A percentile compares a stretch with the other conserved stretches of the same genome.
Conservation (phyloP, 2,113 vertebrate genomes). For the Nycticryphes semicollaris region DNA sequence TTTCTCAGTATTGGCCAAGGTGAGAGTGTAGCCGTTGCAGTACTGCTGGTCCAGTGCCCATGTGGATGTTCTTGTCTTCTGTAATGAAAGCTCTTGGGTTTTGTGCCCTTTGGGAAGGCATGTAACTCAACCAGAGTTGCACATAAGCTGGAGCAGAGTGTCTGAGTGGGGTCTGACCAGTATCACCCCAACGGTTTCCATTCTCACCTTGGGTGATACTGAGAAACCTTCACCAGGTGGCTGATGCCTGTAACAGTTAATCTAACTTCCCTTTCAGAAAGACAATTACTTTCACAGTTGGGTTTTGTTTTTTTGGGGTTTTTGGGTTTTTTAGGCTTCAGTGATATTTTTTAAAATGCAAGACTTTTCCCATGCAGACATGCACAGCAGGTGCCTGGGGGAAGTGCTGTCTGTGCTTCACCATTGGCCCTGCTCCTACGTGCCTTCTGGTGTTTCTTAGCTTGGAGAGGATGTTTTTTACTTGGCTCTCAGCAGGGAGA, state of each 20-base stretch:
- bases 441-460: background rate
- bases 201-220: conserved; percentile 53
- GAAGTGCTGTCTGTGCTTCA: background rate
- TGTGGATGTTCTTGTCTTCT: background rate
- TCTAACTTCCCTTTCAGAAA: conserved; percentile 47
- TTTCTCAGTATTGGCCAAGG: conserved; percentile 40
- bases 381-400: background rate
- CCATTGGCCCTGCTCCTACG: background rate
- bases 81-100: background rate
- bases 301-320: background rate
- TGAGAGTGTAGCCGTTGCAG: background rate
- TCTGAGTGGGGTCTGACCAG: background rate
- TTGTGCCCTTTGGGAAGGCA: background rate
- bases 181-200: conserved; percentile 43
- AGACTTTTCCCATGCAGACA: background rate
- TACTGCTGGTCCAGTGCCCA: background rate
- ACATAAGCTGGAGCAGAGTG: background rate
- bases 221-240: conserved; percentile 49
- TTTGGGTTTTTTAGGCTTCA: background rate
- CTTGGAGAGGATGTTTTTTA: background rate
- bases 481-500: background rate
- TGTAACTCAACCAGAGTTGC: background rate
- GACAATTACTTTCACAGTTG: conserved; percentile 9
- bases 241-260: conserved; percentile 22
- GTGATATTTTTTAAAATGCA: conserved; percentile 6